phyloP scores from a whole-genome alignment of 1,140 invertebrate species.

The Pararge aegeria region DNA sequence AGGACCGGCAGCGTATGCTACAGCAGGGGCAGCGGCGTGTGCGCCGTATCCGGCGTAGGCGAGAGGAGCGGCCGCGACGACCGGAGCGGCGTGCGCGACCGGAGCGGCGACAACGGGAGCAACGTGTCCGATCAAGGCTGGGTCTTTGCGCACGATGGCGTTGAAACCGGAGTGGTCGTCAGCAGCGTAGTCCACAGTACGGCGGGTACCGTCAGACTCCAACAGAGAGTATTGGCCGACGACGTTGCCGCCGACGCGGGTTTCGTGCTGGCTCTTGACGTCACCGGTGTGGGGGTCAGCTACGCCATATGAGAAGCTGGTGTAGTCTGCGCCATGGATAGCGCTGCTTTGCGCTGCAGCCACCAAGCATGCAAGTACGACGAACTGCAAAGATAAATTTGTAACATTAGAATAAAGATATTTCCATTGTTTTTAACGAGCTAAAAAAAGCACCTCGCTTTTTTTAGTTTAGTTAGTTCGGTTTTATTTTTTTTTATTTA shows the following conservation, averaged over 20 bases:
- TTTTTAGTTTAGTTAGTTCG: too few species aligned
- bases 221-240: constrained; percentile 76
- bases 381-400: constrained; percentile 48
- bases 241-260: constrained; percentile 79
- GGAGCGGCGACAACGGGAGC: neutral
- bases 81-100: constrained; percentile 30
- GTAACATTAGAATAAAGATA: neutral
- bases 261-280: constrained; percentile 69
- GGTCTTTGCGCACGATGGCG: constrained; percentile 43
- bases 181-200: constrained; percentile 77
- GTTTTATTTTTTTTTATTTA: too few species aligned
- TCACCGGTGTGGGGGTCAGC: constrained; percentile 75
- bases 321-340: constrained; percentile 53
- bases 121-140: constrained; percentile 31
- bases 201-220: constrained; percentile 75
- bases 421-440: neutral
- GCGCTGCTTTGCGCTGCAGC: constrained; percentile 58
- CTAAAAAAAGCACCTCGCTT: too few species aligned
- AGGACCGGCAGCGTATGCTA: constrained; percentile 28
- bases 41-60: neutral
- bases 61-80: constrained; percentile 29
- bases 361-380: constrained; percentile 61
- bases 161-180: constrained; percentile 51
- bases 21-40: constrained; percentile 29
- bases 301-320: constrained; percentile 62